Evolutionary conservation across 2,113 vertebrate genomes (phyloP).

Genomic region (Bungarus multicinctus): DNA sequence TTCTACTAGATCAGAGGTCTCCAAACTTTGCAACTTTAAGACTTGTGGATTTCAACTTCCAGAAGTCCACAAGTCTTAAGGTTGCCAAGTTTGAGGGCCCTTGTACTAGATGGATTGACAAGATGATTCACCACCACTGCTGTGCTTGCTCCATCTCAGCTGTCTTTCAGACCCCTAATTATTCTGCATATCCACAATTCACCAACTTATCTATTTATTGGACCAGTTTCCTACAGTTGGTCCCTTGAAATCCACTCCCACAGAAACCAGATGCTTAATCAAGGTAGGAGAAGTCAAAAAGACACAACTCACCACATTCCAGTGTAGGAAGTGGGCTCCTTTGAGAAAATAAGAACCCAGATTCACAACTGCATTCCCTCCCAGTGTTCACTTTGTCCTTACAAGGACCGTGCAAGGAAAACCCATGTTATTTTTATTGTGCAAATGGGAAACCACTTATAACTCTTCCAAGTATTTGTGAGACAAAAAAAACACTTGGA

Average conservation of each 20-base stretch:
- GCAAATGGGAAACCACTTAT: neutral
- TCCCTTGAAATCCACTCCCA: neutral
- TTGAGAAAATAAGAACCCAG: neutral
- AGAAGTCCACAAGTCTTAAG: too few species aligned
- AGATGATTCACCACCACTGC: neutral
- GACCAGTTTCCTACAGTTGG: neutral
- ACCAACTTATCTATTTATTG: too few species aligned
- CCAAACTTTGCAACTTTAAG: too few species aligned
- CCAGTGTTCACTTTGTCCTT: neutral
- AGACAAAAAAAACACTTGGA: neutral
- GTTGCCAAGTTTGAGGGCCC: too few species aligned
- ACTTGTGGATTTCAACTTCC: too few species aligned
- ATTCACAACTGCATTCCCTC: neutral
- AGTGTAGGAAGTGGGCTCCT: neutral
- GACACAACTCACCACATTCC: too few species aligned
- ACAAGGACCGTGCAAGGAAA: neutral
- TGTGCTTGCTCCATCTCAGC: neutral
- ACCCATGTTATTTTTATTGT: neutral
- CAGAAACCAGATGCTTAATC: neutral
- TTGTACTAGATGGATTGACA: neutral
- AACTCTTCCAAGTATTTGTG: neutral
- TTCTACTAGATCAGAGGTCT: too few species aligned
- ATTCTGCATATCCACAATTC: neutral
- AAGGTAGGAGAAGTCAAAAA: neutral
- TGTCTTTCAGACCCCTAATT: neutral